Percentiles rank a stretch among this genome's conserved stretches.
phyloP scores from a whole-genome alignment of 2,888 invertebrate species.

The Carpatolechia fugitivella region DNA sequence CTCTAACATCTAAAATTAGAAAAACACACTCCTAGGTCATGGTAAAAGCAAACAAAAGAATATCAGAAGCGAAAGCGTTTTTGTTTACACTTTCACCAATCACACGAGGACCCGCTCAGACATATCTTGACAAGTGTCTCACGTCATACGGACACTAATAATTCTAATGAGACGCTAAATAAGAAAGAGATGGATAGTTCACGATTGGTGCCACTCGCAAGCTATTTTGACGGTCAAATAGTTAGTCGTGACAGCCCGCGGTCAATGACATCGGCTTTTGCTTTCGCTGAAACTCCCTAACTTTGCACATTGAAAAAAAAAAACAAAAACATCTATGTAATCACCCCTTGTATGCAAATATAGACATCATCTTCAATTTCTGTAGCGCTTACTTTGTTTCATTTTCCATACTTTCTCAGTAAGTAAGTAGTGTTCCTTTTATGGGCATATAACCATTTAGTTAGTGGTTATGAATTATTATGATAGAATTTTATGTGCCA shows the following conservation, averaged over 20 bases:
- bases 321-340: too few relatives aligned
- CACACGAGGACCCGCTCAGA: constrained; percentile 35
- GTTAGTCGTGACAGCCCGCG: constrained; percentile 34
- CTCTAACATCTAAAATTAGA: constrained; percentile 5
- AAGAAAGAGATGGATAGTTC: constrained; percentile 29
- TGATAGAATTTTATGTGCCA: too few relatives aligned
- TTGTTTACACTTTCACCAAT: constrained; percentile 68
- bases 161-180: constrained; percentile 22
- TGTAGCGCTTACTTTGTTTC: not conserved
- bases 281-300: constrained; percentile 51
- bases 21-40: constrained; percentile 7
- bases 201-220: constrained; percentile 27
- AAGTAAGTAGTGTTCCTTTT: not conserved
- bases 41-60: constrained; percentile 10
- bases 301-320: too few relatives aligned
- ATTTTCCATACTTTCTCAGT: not conserved
- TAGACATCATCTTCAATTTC: too few relatives aligned
- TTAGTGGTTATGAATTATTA: too few relatives aligned
- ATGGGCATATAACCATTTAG: not conserved
- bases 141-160: constrained; percentile 27
- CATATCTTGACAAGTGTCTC: constrained; percentile 40
- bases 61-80: constrained; percentile 32
- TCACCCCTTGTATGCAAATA: too few relatives aligned
- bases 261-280: constrained; percentile 54
- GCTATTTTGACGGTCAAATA: constrained; percentile 41